Evolutionary conservation across 2,113 vertebrate genomes (phyloP).

Genomic region (Gasterosteus nipponicus): DNA sequence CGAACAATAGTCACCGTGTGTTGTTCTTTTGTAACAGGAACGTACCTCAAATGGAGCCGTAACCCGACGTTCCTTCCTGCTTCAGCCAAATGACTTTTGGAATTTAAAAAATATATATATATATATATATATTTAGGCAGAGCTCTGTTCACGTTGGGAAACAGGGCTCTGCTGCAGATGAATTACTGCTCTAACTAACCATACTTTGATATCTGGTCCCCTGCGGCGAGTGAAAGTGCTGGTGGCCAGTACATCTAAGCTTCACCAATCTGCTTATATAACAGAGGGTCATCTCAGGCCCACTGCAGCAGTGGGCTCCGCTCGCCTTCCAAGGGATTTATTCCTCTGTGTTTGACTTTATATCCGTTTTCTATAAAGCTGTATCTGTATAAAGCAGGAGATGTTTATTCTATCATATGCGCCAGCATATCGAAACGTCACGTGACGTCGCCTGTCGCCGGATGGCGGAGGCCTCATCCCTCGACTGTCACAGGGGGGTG

Average conservation of each 20-base stretch:
- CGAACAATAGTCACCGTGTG: constrained; percentile 45
- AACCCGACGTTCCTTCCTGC: neutral
- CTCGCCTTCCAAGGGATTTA: constrained; percentile 50
- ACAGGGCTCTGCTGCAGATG: constrained; percentile 21
- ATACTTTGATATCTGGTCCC: constrained; percentile 35
- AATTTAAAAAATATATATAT: too few species aligned
- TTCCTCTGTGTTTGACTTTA: neutral
- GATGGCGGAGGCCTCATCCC: constrained; percentile 33
- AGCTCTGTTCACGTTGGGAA: neutral
- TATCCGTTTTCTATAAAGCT: constrained; percentile 13
- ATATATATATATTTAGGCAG: neutral
- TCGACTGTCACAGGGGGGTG: constrained; percentile 50
- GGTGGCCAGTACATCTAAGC: constrained; percentile 43
- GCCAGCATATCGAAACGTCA: constrained; percentile 68
- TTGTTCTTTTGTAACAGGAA: constrained; percentile 14
- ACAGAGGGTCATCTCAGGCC: constrained; percentile 59
- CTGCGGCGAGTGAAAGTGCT: constrained; percentile 40
- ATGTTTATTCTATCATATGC: neutral
- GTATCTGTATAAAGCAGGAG: neutral
- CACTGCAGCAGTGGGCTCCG: constrained; percentile 52
- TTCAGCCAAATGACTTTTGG: neutral
- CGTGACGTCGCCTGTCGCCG: constrained; percentile 59
- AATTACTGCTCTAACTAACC: constrained; percentile 35
- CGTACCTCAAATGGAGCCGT: neutral
- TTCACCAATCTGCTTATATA: constrained; percentile 73